Evolutionary conservation across 1,140 invertebrate genomes (phyloP).

Genomic region (Lepidurus apus): DNA sequence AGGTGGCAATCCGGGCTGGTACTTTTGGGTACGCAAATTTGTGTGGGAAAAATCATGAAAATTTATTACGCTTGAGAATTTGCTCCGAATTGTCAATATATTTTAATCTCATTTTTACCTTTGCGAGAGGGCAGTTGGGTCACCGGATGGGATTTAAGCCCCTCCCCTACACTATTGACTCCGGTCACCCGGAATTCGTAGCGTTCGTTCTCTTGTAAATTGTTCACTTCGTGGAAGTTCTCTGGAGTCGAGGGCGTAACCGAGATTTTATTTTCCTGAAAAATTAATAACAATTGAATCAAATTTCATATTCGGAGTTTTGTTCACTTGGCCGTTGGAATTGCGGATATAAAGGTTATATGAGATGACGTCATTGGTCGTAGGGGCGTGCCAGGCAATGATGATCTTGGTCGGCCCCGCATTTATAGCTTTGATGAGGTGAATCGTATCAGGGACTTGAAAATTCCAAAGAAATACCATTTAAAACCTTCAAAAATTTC

Average conservation of each 20-base stretch:
- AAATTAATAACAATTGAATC: background rate
- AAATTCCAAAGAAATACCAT: slow-evolving; percentile 25
- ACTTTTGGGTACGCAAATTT: background rate
- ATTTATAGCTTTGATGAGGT: slow-evolving; percentile 44
- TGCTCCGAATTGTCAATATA: background rate
- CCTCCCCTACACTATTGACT: background rate
- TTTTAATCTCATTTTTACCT: background rate
- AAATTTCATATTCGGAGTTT: background rate
- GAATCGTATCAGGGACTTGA: slow-evolving; percentile 44
- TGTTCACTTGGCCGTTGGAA: background rate
- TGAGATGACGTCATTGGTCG: slow-evolving; percentile 41
- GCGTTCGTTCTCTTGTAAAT: background rate
- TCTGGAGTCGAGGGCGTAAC: background rate
- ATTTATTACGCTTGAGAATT: background rate
- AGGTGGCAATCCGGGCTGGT: slow-evolving; percentile 1
- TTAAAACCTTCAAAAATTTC: background rate
- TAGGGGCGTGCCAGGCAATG: slow-evolving; percentile 45
- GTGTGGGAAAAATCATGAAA: background rate
- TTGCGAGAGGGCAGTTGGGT: background rate
- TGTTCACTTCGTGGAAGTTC: background rate
- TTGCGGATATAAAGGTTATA: slow-evolving; percentile 16
- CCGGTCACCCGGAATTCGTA: background rate
- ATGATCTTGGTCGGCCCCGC: slow-evolving; percentile 41
- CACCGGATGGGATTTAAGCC: background rate
- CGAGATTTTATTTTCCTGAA: background rate